Evolutionary conservation across 2,113 vertebrate genomes (phyloP), one percentile per base, ranked within the genome.

Genomic region (Motacilla tschutschensis): DNA sequence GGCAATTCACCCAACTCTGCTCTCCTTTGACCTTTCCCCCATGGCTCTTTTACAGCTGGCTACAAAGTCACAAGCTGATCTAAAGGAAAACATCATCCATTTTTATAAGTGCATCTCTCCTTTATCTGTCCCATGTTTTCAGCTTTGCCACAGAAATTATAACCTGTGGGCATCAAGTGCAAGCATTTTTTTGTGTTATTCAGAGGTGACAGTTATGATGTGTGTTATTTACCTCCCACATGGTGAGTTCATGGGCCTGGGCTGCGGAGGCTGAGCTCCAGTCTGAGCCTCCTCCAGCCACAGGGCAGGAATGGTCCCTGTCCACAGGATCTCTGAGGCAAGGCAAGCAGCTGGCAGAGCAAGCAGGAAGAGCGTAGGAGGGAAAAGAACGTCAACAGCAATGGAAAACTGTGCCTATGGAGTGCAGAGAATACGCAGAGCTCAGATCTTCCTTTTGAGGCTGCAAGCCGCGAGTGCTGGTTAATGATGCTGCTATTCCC

Each of bases 191-290:
- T 10, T 1, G 43, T 24, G 29, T 46, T 76, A 31, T 22, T 79
- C 35, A 50, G 43, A 89, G 70, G 8, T 1, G 10, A 53, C 28
- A 28, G 24, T 25, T 75, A 41, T 0, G 1, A 48, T 10, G 5
- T 9, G 31, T 50, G 22, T 28, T 72, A 72, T 85, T 91, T 79
- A 47, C 46, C 40, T 64, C 51, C 16, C 44, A 54, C 31, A 16
- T 5, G 14, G 63, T 1, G 4, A 80, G 47, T 31, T 29, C 14
- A 2, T 1, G 10, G 36, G 29, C 8, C 28, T 47, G 41, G 8
- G 24, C 4, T 80, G 40, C 0, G 3, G 24, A 83, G 20, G 22
- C 31, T 59, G 44, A 9, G 0, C 21, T 74, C 12, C 0, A 2
- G 12, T 10, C 35, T 3, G 3, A 78, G 21, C 20, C 7, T 74